Conservation (phyloP, 1,140 invertebrate species). For the Ceratosolen fusciceps region DNA sequence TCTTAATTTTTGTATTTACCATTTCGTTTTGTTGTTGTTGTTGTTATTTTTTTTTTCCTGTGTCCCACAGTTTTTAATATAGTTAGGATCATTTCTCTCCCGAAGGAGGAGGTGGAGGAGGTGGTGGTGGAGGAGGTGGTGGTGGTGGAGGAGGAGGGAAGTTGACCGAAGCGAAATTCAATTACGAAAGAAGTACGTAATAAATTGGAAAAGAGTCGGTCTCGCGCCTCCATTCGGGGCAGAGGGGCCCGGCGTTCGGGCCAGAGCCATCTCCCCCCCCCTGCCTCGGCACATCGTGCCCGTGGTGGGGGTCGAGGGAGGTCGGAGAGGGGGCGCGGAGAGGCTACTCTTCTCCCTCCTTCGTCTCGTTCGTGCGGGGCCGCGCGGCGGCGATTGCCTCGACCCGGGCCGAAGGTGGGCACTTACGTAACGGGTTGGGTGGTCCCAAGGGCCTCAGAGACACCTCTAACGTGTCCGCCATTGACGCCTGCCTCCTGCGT, state of each 20-base stretch:
- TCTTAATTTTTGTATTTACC: neutral
- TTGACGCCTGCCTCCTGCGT: constrained; percentile 16
- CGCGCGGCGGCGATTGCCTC: constrained; percentile 37
- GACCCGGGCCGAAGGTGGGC: constrained; percentile 39
- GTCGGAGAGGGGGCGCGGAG: too few species aligned
- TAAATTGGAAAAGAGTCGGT: constrained; percentile 6
- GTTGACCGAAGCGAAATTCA: neutral
- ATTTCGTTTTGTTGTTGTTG: too few species aligned
- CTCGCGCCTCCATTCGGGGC: neutral
- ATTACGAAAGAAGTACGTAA: neutral
- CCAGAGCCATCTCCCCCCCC: neutral
- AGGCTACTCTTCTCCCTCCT: neutral
- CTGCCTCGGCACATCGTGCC: too few species aligned
- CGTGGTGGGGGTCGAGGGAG: too few species aligned
- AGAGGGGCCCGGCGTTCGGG: neutral
- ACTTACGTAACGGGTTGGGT: constrained; percentile 60
- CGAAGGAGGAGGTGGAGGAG: too few species aligned
- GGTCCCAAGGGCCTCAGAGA: constrained; percentile 55
- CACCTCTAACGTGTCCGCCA: constrained; percentile 51
- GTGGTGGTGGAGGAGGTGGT: too few species aligned
- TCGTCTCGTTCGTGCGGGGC: neutral
- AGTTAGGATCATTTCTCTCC: too few species aligned
- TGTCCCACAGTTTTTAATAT: too few species aligned
- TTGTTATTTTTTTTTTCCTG: too few species aligned
- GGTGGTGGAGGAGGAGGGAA: too few species aligned